These are phyloP conservation scores for Pygmarrhopalites habei DNA, from an alignment of 1,140 invertebrate species.

Conservation along the genomic window DNA sequence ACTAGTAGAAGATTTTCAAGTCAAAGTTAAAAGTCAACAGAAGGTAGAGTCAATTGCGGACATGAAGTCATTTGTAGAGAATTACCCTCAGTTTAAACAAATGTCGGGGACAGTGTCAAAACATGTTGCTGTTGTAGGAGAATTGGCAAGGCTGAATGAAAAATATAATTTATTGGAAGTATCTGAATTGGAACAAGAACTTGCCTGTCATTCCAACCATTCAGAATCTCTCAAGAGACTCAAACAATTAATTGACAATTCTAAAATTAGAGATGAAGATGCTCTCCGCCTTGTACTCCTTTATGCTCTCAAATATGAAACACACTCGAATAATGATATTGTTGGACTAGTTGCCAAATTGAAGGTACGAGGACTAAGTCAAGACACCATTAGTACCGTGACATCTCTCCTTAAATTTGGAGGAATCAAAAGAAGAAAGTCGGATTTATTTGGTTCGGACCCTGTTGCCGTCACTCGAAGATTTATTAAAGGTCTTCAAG, in stretches of 20 bases:
- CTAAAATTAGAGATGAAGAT: conserved; percentile 69
- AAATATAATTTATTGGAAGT: conserved; percentile 76
- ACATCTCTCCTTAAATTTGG: conserved; percentile 25
- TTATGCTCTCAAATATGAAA: conserved; percentile 88
- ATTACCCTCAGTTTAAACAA: conserved; percentile 98
- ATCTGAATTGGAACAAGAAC: conserved; percentile 93
- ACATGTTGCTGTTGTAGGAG: conserved; percentile 92
- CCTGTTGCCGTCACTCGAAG: conserved; percentile 32
- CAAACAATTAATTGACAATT: conserved; percentile 60
- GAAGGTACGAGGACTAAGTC: conserved; percentile 55
- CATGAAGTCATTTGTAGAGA: conserved; percentile 98
- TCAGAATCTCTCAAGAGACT: conserved; percentile 71
- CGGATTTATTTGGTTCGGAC: conserved; percentile 35
- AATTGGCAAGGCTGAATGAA: conserved; percentile 77
- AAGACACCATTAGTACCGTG: neutral
- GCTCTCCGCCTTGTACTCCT: conserved; percentile 80
- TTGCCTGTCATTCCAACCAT: conserved; percentile 89
- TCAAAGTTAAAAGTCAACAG: conserved; percentile 84
- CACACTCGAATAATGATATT: conserved; percentile 79
- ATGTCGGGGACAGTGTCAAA: conserved; percentile 97
- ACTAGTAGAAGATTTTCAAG: conserved; percentile 96
- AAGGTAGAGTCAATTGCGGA: conserved; percentile 97
- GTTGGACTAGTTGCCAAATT: conserved; percentile 62
- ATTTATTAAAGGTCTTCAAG: conserved; percentile 62
- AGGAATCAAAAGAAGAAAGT: conserved; percentile 34